A percentile compares a stretch with the other conserved stretches of the same genome.
Evolutionary conservation across 1,140 invertebrate genomes (phyloP).

Genomic region (Drosophila bifasciata): DNA sequence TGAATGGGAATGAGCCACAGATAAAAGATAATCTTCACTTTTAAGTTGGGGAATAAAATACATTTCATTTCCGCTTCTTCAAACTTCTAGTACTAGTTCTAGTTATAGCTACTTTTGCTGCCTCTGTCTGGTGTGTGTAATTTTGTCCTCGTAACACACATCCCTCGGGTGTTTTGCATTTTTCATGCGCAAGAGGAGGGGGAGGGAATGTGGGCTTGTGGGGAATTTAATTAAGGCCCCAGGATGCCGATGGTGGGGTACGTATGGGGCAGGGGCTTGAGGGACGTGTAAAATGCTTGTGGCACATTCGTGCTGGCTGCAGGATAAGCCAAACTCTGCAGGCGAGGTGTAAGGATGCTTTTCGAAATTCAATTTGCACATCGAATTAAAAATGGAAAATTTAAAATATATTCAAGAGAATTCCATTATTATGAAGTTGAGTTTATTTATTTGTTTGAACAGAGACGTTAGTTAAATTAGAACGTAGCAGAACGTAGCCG

Average conservation of each 20-base stretch:
- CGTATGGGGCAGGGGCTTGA: conserved; percentile 18
- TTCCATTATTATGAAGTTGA: too few relatives aligned
- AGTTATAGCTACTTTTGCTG: too few relatives aligned
- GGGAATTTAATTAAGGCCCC: conserved; percentile 46
- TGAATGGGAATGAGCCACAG: too few relatives aligned
- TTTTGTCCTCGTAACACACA: conserved; percentile 7
- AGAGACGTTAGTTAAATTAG: too few relatives aligned
- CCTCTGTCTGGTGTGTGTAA: conserved; percentile 20
- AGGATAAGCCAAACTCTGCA: conserved; percentile 1
- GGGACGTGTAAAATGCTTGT: conserved; percentile 34
- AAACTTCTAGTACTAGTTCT: too few relatives aligned
- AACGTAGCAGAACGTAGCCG: too few relatives aligned
- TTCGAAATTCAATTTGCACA: neutral
- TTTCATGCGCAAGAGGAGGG: conserved; percentile 32
- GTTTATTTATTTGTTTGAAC: too few relatives aligned
- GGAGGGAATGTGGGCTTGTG: conserved; percentile 25
- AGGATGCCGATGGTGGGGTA: conserved; percentile 16
- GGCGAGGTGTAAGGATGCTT: neutral
- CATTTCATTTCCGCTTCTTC: too few relatives aligned
- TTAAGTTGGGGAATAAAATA: too few relatives aligned
- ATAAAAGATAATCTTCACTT: too few relatives aligned
- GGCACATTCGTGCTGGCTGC: conserved; percentile 8
- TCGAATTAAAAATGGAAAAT: neutral
- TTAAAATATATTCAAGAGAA: conserved; percentile 1
- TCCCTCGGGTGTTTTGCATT: conserved; percentile 44